Evolutionary conservation across 2,888 invertebrate species (phyloP), one percentile per base, ranked within the genome.

Genomic region (Cheiracanthium punctorium): DNA sequence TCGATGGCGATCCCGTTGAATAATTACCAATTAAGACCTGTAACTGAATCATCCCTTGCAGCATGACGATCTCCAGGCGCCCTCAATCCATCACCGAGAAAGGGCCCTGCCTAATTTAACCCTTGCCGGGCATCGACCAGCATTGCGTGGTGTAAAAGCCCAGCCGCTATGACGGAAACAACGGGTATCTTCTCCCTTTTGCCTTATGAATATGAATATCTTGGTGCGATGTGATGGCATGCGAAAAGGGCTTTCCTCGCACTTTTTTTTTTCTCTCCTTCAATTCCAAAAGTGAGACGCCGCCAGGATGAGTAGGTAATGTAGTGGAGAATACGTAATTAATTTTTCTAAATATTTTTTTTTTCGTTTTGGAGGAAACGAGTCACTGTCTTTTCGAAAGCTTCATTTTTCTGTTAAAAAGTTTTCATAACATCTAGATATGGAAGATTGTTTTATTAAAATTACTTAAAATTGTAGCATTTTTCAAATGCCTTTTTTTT

Each of bases 11-110:
- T 58, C 58, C 69, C 24, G 17, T n/a, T 82, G 76, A 77, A 82
- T 82, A 82, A 77, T 82, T 82, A 65, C 48, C 76, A 82, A 82
- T 82, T 82, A 82, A 67, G 76, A 52, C 77, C 67, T 33, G 71
- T 77, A 82, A 77, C 71, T 73, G 82, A 82, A 82, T 82, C 77
- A 82, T 71, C 37, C 65, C 17, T 67, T 7, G 17, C 17, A 7
- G 24, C 24, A 20, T 64, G 82, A 76, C 43, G 32, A 24, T 65
- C 28, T 37, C 71, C 76, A 82, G 71, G 72, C 72, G 77, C 72
- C 72, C 17, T 28, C 32, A 24, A 71, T 69, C 64, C 70, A 43
- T 76, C 82, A 69, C 58, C 0, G 24, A 2, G 24, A 2, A 58
- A 48, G 37, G 41, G 70, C 33, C 33, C 37, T 58, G 58, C 58